Conservation (phyloP, 1,140 invertebrate genomes). For the Drosophila carrolli region DNA sequence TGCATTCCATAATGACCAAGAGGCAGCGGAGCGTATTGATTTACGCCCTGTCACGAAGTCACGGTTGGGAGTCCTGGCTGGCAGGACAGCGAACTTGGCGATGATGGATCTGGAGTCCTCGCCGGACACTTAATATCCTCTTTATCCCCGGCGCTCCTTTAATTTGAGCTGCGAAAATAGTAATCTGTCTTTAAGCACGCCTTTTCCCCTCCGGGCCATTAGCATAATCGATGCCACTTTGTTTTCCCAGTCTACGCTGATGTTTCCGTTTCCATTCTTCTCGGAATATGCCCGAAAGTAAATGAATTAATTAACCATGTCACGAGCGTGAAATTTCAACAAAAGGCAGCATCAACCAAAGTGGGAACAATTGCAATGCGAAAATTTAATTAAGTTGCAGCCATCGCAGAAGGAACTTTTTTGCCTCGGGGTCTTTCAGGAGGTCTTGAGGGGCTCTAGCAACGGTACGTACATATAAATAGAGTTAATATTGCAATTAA, state of each 20-base stretch:
- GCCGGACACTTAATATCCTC: constrained; percentile 17
- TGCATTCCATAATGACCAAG: constrained; percentile 67
- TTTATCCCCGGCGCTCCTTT: background rate
- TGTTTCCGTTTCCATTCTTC: constrained; percentile 32
- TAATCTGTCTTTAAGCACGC: constrained; percentile 28
- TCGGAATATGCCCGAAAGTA: constrained; percentile 54
- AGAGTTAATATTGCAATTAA: constrained; percentile 73
- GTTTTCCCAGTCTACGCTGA: constrained; percentile 44
- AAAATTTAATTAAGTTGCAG: constrained; percentile 78
- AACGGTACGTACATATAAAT: constrained; percentile 13
- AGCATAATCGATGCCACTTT: constrained; percentile 76
- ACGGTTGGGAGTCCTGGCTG: background rate
- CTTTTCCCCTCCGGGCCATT: constrained; percentile 31
- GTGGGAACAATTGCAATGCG: constrained; percentile 68
- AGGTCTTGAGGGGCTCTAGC: constrained; percentile 9
- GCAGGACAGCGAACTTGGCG: constrained; percentile 6
- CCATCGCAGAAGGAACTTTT: constrained; percentile 26
- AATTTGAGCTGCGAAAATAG: constrained; percentile 9
- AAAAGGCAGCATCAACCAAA: constrained; percentile 57
- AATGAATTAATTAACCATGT: constrained; percentile 80
- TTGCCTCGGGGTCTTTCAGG: constrained; percentile 11
- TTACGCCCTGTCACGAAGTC: constrained; percentile 74
- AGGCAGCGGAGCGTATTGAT: constrained; percentile 64
- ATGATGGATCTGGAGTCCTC: constrained; percentile 9
- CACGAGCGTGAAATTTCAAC: constrained; percentile 71